Conservation (phyloP, 2,888 invertebrate genomes). For the Ellobium chinense region DNA sequence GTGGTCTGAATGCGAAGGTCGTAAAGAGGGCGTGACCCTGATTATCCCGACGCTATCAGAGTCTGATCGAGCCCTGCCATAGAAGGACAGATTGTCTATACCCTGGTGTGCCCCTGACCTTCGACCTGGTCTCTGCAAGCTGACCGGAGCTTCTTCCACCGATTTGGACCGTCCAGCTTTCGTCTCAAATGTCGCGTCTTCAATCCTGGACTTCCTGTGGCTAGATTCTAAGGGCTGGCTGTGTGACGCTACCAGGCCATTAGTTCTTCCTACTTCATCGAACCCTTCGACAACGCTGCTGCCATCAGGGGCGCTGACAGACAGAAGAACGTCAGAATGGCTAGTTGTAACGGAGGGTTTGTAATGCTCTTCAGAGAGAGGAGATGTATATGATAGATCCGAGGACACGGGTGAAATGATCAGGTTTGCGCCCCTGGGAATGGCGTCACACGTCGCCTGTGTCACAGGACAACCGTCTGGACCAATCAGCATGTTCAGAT, state of each 20-base stretch:
- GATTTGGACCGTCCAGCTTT: conserved; percentile 20
- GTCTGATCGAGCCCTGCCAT: not conserved
- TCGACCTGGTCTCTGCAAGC: not conserved
- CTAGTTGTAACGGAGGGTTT: too few species aligned
- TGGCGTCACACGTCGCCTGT: too few species aligned
- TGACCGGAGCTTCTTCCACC: conserved; percentile 17
- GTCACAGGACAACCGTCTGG: not conserved
- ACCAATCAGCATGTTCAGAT: conserved; percentile 13
- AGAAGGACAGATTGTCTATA: not conserved
- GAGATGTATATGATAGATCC: too few species aligned
- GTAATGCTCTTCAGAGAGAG: too few species aligned
- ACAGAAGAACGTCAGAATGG: too few species aligned
- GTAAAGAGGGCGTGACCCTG: not conserved
- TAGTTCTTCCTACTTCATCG: too few species aligned
- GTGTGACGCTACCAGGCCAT: not conserved
- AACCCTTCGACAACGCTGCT: too few species aligned
- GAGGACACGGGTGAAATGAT: too few species aligned
- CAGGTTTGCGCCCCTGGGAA: too few species aligned
- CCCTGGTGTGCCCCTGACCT: not conserved
- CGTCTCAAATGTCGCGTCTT: not conserved
- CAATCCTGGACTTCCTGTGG: not conserved
- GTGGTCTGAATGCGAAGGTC: not conserved
- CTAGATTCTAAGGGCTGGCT: not conserved
- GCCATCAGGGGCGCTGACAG: too few species aligned
- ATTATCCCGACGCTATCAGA: not conserved